Evolutionary conservation across 2,797 vertebrate species (phyloP), one percentile per base, ranked within the genome.

Genomic region (Phoebastria nigripes): DNA sequence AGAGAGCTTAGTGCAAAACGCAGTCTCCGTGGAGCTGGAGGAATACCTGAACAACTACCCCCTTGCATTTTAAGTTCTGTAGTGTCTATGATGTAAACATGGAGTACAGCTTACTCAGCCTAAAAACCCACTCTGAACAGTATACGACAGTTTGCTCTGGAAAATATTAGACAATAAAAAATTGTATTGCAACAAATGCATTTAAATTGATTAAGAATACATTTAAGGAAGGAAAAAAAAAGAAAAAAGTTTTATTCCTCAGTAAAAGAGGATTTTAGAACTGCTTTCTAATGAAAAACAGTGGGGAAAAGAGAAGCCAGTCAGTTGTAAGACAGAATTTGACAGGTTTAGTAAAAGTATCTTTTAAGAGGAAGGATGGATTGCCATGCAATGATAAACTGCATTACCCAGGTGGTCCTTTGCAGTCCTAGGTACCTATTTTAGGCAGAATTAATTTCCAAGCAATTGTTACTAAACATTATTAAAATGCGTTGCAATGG

Each of bases 401-500:
- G 11, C 29, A 55, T 70, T 87, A 62, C 67, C 24, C 33, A 92
- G 21, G 46, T 84, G 49, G 18, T 87, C 12, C 24, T 76, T 52
- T 72, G 22, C n/a, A 66, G 10, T 55, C 41, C 8, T 39, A 82
- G 39, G 44, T 63, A 31, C 9, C 9, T 73, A 56, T 42, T 79
- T 92, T 52, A 67, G 37, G 26, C 25, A 87, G 44, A 87, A 85
- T 44, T 87, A 66, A 85, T 66, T 87, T 87, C 22, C 11, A 41
- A 63, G 20, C 42, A 55, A 81, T 66, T 82, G 21, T 72, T 88
- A 69, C 35, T 47, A 67, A 35, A 9, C 8, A 33, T 46, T 81
- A 78, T 47, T 51, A 58, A 91, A 85, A 85, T 59, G 4, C 18
- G 20, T 47, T 66, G 10, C 41, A 63, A 20, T 61, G 19, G 42